phyloP scores from a whole-genome alignment of 2,797 vertebrate genomes.

The Hyperoplus lanceolatus region DNA sequence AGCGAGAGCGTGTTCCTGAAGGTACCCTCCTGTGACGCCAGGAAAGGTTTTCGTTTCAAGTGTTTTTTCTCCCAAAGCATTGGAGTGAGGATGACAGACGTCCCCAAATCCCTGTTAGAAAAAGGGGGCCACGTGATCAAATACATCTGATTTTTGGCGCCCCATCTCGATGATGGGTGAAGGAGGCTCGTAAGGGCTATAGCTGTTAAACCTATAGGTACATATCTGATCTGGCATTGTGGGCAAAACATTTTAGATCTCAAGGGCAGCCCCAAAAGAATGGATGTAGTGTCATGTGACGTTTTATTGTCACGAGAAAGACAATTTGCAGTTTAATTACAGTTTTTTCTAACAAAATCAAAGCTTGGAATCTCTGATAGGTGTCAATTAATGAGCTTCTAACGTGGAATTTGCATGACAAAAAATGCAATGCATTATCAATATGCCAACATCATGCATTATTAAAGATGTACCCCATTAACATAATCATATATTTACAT shows the following conservation, averaged over 20 bases:
- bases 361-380: constrained; percentile 46
- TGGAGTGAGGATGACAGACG: constrained; percentile 60
- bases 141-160: constrained; percentile 40
- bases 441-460: constrained; percentile 84
- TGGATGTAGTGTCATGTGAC: not conserved
- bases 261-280: constrained; percentile 7
- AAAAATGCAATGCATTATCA: constrained; percentile 77
- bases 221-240: constrained; percentile 27
- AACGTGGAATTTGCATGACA: constrained; percentile 73
- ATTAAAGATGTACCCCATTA: constrained; percentile 82
- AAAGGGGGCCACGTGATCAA: constrained; percentile 52
- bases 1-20: constrained; percentile 58
- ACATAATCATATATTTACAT: constrained; percentile 85
- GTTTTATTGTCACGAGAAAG: not conserved
- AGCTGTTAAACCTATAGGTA: constrained; percentile 48
- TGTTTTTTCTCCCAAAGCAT: constrained; percentile 30
- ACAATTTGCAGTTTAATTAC: constrained; percentile 3
- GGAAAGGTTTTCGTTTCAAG: constrained; percentile 61
- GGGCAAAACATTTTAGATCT: constrained; percentile 12
- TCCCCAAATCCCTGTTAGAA: constrained; percentile 52
- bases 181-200: constrained; percentile 12
- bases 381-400: constrained; percentile 69
- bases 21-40: constrained; percentile 69
- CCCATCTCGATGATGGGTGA: constrained; percentile 40
- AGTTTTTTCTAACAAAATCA: constrained; percentile 7